These are phyloP conservation scores for Pogonocichla stellata DNA, from an alignment of 2,113 vertebrate species.

Conservation along the genomic window DNA sequence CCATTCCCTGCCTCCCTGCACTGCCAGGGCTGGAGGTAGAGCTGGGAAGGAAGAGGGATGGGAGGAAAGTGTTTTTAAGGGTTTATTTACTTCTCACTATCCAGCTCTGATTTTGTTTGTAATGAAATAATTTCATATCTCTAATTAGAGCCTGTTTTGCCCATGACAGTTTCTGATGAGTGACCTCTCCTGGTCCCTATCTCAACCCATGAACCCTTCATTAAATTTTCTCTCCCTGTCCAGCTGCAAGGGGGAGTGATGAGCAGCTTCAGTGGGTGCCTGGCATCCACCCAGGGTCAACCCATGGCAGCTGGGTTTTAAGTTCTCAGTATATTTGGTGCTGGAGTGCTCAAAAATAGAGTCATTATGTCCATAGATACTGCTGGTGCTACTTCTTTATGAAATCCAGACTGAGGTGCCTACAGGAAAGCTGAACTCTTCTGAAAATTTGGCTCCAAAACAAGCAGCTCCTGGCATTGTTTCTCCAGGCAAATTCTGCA, in stretches of 20 bases:
- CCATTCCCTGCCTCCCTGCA: neutral
- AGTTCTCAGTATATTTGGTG: neutral
- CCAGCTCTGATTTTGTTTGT: neutral
- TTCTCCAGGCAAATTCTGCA: neutral
- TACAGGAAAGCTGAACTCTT: neutral
- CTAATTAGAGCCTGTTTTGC: neutral
- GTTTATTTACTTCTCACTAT: neutral
- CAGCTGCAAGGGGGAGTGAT: neutral
- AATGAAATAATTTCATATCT: neutral
- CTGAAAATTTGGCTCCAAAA: neutral
- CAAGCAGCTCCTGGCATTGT: neutral
- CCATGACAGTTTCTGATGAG: neutral
- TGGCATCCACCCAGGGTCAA: neutral
- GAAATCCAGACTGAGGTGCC: neutral
- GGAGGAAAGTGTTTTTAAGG: neutral
- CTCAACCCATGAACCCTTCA: neutral
- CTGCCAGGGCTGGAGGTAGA: accelerated
- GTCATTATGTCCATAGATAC: neutral
- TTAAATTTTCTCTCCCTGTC: neutral
- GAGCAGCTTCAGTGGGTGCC: neutral
- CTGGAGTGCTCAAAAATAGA: neutral
- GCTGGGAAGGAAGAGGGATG: neutral
- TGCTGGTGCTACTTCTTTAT: neutral
- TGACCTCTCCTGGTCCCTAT: neutral
- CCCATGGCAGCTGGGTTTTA: neutral